phyloP scores from a whole-genome alignment of 1,140 invertebrate species.

The Diachasma alloeum region DNA sequence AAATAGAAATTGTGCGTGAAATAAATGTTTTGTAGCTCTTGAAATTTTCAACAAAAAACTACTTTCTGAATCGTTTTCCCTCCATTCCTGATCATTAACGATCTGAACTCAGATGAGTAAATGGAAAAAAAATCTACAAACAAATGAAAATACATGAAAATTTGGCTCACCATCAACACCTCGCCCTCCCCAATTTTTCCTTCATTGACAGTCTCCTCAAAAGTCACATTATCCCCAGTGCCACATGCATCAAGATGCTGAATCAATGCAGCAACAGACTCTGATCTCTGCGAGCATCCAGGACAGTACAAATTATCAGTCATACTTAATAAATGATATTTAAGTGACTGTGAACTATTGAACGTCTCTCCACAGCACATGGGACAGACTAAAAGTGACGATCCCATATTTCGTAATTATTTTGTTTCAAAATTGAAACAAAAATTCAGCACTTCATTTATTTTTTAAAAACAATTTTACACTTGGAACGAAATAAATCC shows the following conservation, averaged over 20 bases:
- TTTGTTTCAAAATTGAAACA: constrained; percentile 14
- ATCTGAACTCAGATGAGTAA: not conserved
- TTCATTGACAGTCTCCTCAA: not conserved
- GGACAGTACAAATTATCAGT: constrained; percentile 70
- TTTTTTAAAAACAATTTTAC: not conserved
- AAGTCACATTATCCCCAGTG: constrained; percentile 28
- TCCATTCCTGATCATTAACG: no score
- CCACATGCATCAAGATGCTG: constrained; percentile 65
- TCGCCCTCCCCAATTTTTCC: not conserved
- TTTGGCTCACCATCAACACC: constrained; percentile 20
- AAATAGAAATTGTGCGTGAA: not conserved
- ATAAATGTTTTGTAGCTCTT: no score
- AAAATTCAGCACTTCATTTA: not conserved
- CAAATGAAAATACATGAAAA: not conserved
- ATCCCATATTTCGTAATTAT: constrained; percentile 59
- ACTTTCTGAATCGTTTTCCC: no score
- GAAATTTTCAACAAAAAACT: no score
- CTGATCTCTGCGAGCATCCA: constrained; percentile 65
- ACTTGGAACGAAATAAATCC: not conserved
- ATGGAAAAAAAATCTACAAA: not conserved
- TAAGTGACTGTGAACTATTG: constrained; percentile 65
- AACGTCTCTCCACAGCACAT: constrained; percentile 73
- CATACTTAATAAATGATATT: constrained; percentile 69
- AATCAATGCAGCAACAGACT: constrained; percentile 65
- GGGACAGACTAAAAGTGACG: constrained; percentile 67